Conservation (phyloP, 2,113 vertebrate genomes). For the Pungitius pungitius region DNA sequence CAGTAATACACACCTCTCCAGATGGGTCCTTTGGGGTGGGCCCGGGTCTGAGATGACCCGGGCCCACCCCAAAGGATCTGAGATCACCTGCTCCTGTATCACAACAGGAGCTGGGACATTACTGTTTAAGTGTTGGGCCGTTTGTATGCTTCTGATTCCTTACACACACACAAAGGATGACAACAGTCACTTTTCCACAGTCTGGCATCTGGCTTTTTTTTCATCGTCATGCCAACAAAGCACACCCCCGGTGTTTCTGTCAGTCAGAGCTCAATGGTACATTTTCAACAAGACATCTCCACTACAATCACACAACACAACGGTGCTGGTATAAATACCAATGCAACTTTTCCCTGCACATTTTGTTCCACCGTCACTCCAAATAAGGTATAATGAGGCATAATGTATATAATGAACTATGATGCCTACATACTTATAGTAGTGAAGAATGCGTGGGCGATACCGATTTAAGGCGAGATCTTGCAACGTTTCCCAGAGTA, state of each 20-base stretch:
- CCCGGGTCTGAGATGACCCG: slow-evolving; percentile 8
- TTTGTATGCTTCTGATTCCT: not conserved
- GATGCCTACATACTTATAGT: slow-evolving; percentile 2
- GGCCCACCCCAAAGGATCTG: too few species aligned
- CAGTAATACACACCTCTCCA: slow-evolving; percentile 28
- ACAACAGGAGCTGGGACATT: too few species aligned
- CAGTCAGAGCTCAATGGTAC: not conserved
- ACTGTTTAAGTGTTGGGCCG: too few species aligned
- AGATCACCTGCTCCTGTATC: too few species aligned
- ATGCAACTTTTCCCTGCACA: not conserved
- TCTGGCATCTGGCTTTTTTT: not conserved
- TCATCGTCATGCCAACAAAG: not conserved
- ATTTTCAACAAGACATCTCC: slow-evolving; percentile 32
- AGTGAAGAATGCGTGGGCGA: not conserved
- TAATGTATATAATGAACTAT: not conserved
- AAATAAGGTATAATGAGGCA: not conserved
- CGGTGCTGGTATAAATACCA: not conserved
- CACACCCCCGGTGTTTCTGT: not conserved
- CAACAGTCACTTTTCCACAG: not conserved
- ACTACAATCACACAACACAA: slow-evolving; percentile 43
- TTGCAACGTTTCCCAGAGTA: not conserved
- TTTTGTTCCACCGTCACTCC: not conserved
- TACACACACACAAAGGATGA: not conserved
- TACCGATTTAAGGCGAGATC: not conserved
- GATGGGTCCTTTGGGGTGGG: slow-evolving; percentile 7